Conservation (phyloP, 92 coral and sea anemone genomes). For the Heliopora coerulea region DNA sequence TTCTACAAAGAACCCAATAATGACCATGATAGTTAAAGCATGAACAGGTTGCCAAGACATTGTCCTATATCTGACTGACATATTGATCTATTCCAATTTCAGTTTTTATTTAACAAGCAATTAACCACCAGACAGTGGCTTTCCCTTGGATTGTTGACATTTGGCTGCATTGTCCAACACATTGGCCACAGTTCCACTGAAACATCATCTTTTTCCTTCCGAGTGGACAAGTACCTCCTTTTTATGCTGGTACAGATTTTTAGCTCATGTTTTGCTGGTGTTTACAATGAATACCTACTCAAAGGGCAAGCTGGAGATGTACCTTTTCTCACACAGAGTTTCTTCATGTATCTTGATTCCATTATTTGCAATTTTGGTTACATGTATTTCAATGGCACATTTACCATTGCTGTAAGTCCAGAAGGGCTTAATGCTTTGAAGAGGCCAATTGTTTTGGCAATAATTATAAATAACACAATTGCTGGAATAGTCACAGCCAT, state of each 20-base stretch:
- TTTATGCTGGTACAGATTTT: conserved; percentile 89
- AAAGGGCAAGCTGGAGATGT: conserved; percentile 91
- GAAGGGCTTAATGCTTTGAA: conserved; percentile 68
- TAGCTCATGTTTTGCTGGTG: conserved; percentile 98
- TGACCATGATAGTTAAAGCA: too few species aligned
- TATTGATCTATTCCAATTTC: background rate
- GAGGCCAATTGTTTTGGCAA: conserved; percentile 70
- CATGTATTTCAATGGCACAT: conserved; percentile 67
- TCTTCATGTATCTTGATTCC: conserved; percentile 91
- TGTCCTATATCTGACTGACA: background rate
- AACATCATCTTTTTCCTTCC: conserved; percentile 59
- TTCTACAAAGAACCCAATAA: too few species aligned
- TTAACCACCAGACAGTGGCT: conserved; percentile 80
- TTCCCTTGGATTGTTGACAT: conserved; percentile 78
- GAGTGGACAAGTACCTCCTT: conserved; percentile 70
- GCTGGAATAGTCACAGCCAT: conserved; percentile 95
- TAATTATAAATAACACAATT: conserved; percentile 80
- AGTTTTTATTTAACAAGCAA: conserved; percentile 82
- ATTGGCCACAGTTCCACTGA: conserved; percentile 47
- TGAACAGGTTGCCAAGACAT: too few species aligned
- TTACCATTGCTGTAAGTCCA: conserved; percentile 64
- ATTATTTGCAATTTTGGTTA: conserved; percentile 74
- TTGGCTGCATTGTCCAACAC: conserved; percentile 89
- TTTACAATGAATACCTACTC: conserved; percentile 91
- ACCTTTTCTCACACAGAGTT: conserved; percentile 86